Evolutionary conservation across 2,113 vertebrate species (phyloP).

Genomic region (Sebastes fasciatus): DNA sequence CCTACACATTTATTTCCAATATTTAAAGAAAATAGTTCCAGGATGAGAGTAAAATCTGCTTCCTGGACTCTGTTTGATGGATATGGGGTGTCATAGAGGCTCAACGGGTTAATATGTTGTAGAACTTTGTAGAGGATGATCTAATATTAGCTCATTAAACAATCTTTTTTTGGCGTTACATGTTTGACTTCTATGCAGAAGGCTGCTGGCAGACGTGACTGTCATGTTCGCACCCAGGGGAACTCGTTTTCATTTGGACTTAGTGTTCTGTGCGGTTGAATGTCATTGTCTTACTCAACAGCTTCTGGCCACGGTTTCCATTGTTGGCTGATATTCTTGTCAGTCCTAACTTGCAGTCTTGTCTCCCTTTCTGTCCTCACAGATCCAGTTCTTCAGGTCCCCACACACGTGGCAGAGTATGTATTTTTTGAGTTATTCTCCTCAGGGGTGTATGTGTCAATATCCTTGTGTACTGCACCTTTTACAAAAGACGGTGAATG

Average conservation of each 20-base stretch:
- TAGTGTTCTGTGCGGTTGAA: slow-evolving; percentile 32
- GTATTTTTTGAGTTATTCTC: slow-evolving; percentile 72
- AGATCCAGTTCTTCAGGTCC: slow-evolving; percentile 99
- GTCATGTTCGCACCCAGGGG: slow-evolving; percentile 20
- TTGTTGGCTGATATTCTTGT: slow-evolving; percentile 49
- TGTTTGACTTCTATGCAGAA: not conserved
- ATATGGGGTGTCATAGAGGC: not conserved
- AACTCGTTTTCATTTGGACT: slow-evolving; percentile 38
- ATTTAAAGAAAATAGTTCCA: not conserved
- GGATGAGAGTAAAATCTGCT: not conserved
- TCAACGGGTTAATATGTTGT: not conserved
- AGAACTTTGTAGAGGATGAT: not conserved
- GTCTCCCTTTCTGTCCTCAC: slow-evolving; percentile 69
- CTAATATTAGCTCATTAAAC: not conserved
- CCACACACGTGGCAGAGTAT: slow-evolving; percentile 96
- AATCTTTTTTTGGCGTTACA: not conserved
- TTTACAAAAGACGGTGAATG: slow-evolving; percentile 26
- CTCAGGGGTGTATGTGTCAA: not conserved
- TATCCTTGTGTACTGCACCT: slow-evolving; percentile 1
- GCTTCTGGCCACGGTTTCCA: slow-evolving; percentile 3
- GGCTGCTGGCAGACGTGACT: slow-evolving; percentile 23
- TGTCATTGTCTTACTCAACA: slow-evolving; percentile 37
- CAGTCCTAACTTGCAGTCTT: slow-evolving; percentile 45
- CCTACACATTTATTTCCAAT: not conserved
- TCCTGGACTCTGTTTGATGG: not conserved